Conservation (phyloP, 2,888 invertebrate species). For the Stenchaetothrips biformis region DNA sequence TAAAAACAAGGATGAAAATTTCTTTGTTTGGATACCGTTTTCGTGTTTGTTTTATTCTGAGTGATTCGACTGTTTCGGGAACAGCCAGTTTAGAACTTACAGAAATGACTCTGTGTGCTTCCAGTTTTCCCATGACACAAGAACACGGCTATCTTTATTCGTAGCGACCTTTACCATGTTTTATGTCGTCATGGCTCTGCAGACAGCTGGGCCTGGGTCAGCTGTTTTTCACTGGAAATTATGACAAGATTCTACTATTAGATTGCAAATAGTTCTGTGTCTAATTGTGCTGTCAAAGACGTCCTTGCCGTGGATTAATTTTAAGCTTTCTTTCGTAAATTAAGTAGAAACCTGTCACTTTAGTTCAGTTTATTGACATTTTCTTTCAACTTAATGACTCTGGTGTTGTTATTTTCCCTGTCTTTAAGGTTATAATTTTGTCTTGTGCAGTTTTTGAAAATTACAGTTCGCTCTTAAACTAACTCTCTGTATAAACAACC, state of each 20-base stretch:
- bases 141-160: neutral
- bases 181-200: neutral
- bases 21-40: neutral
- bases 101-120: neutral
- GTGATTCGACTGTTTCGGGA: neutral
- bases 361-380: neutral
- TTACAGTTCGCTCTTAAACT: neutral
- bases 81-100: neutral
- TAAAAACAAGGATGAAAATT: neutral
- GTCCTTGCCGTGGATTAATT: too few species aligned
- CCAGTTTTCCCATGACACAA: neutral
- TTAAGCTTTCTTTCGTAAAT: too few species aligned
- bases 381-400: neutral
- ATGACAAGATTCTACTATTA: neutral
- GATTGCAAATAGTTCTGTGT: neutral
- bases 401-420: neutral
- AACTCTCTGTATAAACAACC: neutral
- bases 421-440: neutral
- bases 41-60: neutral
- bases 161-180: neutral
- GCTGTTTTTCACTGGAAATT: neutral
- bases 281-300: neutral
- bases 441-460: neutral
- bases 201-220: neutral
- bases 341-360: neutral